Base-by-base conservation (phyloP, 2,797 vertebrate genomes). In the Microctenopoma stevenorrisi region DNA sequence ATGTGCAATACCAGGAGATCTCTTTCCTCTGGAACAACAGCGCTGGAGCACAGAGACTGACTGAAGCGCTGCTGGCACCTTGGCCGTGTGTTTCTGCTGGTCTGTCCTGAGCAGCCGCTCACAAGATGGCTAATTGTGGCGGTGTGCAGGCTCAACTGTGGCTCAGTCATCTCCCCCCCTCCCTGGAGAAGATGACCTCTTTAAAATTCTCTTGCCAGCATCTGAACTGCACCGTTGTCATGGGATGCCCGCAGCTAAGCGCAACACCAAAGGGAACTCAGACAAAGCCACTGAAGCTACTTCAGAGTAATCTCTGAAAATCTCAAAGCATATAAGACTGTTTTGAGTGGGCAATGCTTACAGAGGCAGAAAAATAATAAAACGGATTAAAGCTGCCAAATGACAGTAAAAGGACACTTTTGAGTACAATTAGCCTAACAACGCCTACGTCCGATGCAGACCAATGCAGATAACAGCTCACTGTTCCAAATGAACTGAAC, bases 171-270 rank as follows among this genome's bases (percentile, higher is more conserved):
- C 78, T 72, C 80, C 26, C 58, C 69, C 64, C 63, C 77, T 78
- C 79, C 75, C 72, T 11, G 47, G 70, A 87, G 87, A 89, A 86
- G 89, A 87, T 90, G 88, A 89, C 90, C 90, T 93, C 89, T 90
- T 90, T 90, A 81, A 76, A 86, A 78, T 84, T 79, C 74, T 86
- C 78, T 84, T 28, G 60, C 77, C 87, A 83, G 74, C 87, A 79
- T 88, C 78, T 78, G 68, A 81, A 77, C 65, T 15, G 57, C n/a
- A 44, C 56, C 44, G 59, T 78, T 77, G 84, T 81, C 82, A 84
- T 57, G 70, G 69, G 82, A 71, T 18, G 74, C 72, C 74, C 78
- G 63, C 76, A 81, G 84, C 76, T 63, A 60, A 78, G 73, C 16
- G 43, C 44, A 15, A 78, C 73, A 78, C 75, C 35, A 28, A 74